Conservation (phyloP, 2,113 vertebrate species). For the Vireo altiloquus region DNA sequence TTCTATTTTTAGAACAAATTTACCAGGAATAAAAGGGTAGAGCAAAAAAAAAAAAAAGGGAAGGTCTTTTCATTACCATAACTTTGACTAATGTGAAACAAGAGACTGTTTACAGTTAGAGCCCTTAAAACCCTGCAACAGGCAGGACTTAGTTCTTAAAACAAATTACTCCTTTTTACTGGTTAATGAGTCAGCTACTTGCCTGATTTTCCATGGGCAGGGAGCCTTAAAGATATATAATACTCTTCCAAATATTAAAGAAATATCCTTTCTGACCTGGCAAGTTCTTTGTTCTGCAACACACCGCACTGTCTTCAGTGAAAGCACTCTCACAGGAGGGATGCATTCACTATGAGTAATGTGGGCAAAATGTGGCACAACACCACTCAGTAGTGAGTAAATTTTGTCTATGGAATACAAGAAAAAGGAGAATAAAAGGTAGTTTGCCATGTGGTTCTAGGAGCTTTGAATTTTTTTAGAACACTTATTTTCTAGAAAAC, state of each 20-base stretch:
- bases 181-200: background rate
- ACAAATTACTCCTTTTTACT: background rate
- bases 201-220: background rate
- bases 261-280: background rate
- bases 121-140: background rate
- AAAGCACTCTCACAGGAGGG: background rate
- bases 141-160: background rate
- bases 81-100: background rate
- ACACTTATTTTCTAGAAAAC: background rate
- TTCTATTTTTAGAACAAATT: background rate
- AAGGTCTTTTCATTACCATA: background rate
- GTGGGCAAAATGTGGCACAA: background rate
- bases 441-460: background rate
- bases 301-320: background rate
- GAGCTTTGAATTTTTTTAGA: background rate
- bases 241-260: background rate
- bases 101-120: background rate
- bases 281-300: background rate
- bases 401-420: background rate
- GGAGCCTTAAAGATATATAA: background rate
- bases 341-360: background rate
- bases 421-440: background rate
- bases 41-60: background rate
- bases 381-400: background rate
- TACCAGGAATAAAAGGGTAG: background rate